Evolutionary conservation across 2,888 invertebrate genomes (phyloP).

Genomic region (Acrocera orbiculus): DNA sequence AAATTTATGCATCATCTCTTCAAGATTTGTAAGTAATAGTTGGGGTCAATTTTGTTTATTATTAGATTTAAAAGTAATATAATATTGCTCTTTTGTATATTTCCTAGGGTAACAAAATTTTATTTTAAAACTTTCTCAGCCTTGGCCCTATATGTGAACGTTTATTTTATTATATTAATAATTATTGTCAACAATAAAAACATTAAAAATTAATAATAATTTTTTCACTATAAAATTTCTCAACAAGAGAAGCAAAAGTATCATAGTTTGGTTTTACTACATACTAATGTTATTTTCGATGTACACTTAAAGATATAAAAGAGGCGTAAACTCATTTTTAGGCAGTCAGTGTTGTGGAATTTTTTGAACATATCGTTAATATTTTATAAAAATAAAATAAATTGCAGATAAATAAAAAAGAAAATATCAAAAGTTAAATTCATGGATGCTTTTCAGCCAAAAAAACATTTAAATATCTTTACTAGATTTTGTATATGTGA

Average conservation of each 20-base stretch:
- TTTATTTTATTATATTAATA: constrained; percentile 1
- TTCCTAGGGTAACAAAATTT: background rate
- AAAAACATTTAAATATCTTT: too few species aligned
- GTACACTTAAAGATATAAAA: background rate
- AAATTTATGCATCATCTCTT: constrained; percentile 22
- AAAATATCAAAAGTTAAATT: too few species aligned
- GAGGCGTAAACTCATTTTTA: background rate
- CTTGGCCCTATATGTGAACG: background rate
- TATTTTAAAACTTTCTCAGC: background rate
- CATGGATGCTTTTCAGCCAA: too few species aligned
- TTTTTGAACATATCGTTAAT: background rate
- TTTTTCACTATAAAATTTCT: background rate
- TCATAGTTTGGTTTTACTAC: background rate
- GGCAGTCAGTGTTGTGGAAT: background rate
- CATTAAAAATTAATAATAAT: background rate
- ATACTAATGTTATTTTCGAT: constrained; percentile 5
- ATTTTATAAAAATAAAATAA: constrained; percentile 1
- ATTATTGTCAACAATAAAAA: background rate
- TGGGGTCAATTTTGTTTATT: background rate
- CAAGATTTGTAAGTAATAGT: constrained; percentile 27
- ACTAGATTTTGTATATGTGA: too few species aligned
- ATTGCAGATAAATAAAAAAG: background rate
- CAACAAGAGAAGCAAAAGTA: background rate
- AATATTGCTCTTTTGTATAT: too few species aligned
- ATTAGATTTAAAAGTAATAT: background rate